phyloP scores from a whole-genome alignment of 2,797 vertebrate species.

The Ptychobarbus kaznakovi region DNA sequence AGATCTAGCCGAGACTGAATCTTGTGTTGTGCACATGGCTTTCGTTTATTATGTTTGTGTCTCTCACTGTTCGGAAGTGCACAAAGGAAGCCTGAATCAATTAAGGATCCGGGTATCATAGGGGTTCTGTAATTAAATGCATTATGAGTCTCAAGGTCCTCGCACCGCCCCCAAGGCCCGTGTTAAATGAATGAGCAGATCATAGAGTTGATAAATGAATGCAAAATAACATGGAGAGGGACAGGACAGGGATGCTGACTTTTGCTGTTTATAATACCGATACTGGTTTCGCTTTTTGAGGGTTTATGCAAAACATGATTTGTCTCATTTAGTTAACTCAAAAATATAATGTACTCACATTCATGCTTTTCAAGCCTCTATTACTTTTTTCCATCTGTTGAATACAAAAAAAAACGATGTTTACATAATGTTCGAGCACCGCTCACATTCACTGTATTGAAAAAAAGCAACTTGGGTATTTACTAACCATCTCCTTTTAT shows the following conservation, averaged over 20 bases:
- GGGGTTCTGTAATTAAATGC: conserved; percentile 53
- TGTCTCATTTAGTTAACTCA: neutral
- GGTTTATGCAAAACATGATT: conserved; percentile 10
- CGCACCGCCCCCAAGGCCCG: conserved; percentile 29
- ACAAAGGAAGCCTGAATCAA: conserved; percentile 26
- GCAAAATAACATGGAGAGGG: conserved; percentile 28
- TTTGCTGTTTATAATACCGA: conserved; percentile 31
- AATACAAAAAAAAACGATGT: neutral
- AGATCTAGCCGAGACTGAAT: neutral
- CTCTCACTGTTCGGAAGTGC: conserved; percentile 4
- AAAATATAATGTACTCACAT: neutral
- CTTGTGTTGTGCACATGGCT: neutral
- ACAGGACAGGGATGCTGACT: conserved; percentile 54
- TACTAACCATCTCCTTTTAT: neutral
- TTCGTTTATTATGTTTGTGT: conserved; percentile 22
- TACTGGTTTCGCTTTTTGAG: neutral
- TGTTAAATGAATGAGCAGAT: conserved; percentile 55
- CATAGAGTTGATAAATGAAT: conserved; percentile 54
- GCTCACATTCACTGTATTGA: neutral
- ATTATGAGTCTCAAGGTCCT: conserved; percentile 45
- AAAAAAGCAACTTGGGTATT: neutral
- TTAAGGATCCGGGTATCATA: neutral
- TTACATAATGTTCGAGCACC: neutral
- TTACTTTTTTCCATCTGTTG: too few relatives aligned
- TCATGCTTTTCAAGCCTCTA: neutral